Evolutionary conservation across 2,113 vertebrate genomes (phyloP).

Genomic region (Willisornis vidua): DNA sequence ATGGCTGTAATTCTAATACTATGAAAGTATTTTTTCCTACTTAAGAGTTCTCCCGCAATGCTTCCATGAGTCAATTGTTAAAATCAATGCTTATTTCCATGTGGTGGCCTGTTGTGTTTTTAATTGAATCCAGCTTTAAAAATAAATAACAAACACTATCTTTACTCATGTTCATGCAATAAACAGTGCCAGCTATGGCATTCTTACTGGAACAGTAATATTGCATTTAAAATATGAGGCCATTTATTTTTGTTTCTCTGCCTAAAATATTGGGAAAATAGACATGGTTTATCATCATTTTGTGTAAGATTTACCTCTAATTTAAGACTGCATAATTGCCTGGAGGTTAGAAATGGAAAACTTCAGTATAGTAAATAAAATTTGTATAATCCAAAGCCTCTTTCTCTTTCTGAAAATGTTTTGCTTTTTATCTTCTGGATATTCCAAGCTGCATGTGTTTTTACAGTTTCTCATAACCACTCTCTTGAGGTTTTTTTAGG

Average conservation of each 20-base stretch:
- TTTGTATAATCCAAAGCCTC: background rate
- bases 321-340: background rate
- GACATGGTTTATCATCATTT: background rate
- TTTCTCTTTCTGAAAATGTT: background rate
- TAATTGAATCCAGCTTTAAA: conserved; percentile 6
- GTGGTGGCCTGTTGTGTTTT: background rate
- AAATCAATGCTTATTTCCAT: background rate
- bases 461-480: background rate
- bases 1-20: background rate
- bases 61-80: background rate
- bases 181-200: background rate
- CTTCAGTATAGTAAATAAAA: background rate
- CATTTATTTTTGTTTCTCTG: background rate
- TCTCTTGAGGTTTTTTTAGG: background rate
- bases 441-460: background rate
- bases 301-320: background rate
- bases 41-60: background rate
- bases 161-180: background rate
- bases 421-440: background rate
- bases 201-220: background rate
- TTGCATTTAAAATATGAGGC: background rate
- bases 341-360: background rate
- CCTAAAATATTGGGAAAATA: background rate
- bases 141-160: background rate
- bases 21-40: background rate